Percentiles rank a stretch among this genome's conserved stretches.
Conservation (phyloP, 2,888 invertebrate genomes). For the Poecilus cupreus region DNA sequence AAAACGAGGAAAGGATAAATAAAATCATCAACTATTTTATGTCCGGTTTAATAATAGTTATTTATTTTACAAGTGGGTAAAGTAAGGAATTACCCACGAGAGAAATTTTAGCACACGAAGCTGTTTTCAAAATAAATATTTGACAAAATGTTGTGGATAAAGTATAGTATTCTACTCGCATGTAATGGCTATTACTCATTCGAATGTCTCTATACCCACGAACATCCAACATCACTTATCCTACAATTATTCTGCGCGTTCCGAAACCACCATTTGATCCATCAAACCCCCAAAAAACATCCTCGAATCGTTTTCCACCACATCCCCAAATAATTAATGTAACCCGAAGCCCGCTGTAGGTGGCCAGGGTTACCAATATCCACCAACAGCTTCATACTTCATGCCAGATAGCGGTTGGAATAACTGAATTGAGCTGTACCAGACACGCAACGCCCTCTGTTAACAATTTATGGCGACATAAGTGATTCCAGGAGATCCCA, state of each 20-base stretch:
- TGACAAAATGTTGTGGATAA: too few relatives aligned
- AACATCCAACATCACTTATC: not conserved
- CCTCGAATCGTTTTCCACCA: constrained; percentile 36
- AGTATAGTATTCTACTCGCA: too few relatives aligned
- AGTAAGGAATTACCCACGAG: too few relatives aligned
- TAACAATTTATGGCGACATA: constrained; percentile 41
- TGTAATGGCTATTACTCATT: too few relatives aligned
- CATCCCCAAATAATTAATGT: constrained; percentile 42
- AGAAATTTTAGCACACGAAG: too few relatives aligned
- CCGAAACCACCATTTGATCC: constrained; percentile 7
- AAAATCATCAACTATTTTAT: too few relatives aligned
- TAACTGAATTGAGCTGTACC: constrained; percentile 40
- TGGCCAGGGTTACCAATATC: not conserved
- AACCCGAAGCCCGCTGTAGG: constrained; percentile 2
- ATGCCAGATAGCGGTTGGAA: constrained; percentile 4
- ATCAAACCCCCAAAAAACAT: not conserved
- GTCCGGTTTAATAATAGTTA: too few relatives aligned
- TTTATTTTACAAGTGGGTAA: too few relatives aligned
- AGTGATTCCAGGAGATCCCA: constrained; percentile 24
- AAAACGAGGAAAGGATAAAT: too few relatives aligned
- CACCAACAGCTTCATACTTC: constrained; percentile 33
- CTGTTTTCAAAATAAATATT: too few relatives aligned
- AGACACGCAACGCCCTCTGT: constrained; percentile 40
- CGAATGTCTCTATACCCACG: too few relatives aligned
- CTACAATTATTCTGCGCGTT: not conserved